Base-by-base conservation (phyloP, 2,797 vertebrate species). In the Pitangus sulphuratus region DNA sequence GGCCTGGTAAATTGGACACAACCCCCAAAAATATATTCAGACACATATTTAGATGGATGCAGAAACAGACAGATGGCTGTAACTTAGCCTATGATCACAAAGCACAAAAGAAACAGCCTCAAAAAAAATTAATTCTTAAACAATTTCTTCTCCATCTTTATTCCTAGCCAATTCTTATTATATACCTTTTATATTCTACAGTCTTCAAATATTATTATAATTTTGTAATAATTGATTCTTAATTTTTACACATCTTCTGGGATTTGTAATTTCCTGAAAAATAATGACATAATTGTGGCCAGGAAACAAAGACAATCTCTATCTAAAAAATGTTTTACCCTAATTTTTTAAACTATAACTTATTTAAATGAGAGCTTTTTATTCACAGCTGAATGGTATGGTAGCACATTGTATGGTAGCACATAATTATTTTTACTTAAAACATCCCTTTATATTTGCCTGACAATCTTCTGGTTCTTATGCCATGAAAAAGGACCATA, bases 71-170 rank as follows among this genome's bases (percentile, higher is more conserved):
- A 95, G 91, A 88, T 95, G 94, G 83, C 64, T 93, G 88, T 69
- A 84, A 93, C 70, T 90, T 94, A 94, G 66, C 44, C 92, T 95
- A 76, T 90, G 80, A 95, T 93, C 74, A 93, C 91, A 95, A 96
- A 90, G 42, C 31, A 78, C 62, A 84, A 80, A 82, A 87, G 68
- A 93, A 90, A 50, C 33, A n/a, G 21, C n/a, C 53, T 81, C 33
- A 9, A 81, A 71, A 81, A 68, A 54, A 62, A 58, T 12, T 31
- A 62, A 40, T 50, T 69, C 89, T 85, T 93, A 74, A 91, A 80
- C 40, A 64, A 40, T 87, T 93, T 83, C 28, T 90, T 76, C 60
- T 65, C 66, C 31, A 56, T 50, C 44, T 7, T 37, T 75, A 75
- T 64, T 93, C 47, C 35, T 58, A 78, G 13, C 24, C 18, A 11